These are phyloP conservation scores for Zaprionus capensis DNA, from an alignment of 1,140 invertebrate genomes.

Conservation along the genomic window DNA sequence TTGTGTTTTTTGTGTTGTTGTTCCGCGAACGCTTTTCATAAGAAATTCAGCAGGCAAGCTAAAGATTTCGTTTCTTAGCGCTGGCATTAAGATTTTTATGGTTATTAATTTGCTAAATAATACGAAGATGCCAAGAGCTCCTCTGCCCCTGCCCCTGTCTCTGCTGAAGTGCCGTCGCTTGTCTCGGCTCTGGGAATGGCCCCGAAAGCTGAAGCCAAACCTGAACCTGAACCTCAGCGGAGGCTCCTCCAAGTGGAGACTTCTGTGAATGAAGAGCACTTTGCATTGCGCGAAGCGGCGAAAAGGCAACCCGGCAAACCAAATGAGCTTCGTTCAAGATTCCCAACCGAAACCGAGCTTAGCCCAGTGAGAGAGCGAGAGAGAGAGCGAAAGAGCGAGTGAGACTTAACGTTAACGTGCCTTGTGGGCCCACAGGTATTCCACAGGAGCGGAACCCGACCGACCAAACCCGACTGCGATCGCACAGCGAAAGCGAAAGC, in stretches of 20 bases:
- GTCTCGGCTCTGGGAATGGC: conserved; percentile 27
- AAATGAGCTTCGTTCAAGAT: conserved; percentile 21
- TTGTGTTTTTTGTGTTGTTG: conserved; percentile 34
- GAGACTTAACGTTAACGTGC: conserved; percentile 19
- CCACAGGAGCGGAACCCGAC: background rate
- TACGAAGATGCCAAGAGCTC: conserved; percentile 62
- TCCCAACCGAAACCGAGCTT: background rate
- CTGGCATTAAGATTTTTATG: conserved; percentile 82
- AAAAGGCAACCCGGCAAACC: conserved; percentile 17
- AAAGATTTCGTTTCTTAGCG: conserved; percentile 76
- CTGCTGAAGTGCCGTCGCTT: conserved; percentile 30
- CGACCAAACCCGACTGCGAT: background rate
- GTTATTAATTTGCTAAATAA: conserved; percentile 83
- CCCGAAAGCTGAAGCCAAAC: conserved; percentile 22
- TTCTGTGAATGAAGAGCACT: conserved; percentile 81
- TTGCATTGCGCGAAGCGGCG: conserved; percentile 63
- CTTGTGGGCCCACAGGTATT: conserved; percentile 40
- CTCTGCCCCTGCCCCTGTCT: background rate
- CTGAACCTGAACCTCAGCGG: conserved; percentile 19
- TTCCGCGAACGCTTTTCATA: conserved; percentile 72
- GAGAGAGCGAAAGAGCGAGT: background rate
- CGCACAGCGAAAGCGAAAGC: conserved; percentile 31
- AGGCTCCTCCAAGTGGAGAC: conserved; percentile 39
- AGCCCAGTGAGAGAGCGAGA: background rate
- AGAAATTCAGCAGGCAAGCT: conserved; percentile 80